A percentile compares a stretch with the other conserved stretches of the same genome.
These are phyloP conservation scores for Apodemus agrarius DNA, from an alignment of 2,797 vertebrate genomes.

Conservation along the genomic window DNA sequence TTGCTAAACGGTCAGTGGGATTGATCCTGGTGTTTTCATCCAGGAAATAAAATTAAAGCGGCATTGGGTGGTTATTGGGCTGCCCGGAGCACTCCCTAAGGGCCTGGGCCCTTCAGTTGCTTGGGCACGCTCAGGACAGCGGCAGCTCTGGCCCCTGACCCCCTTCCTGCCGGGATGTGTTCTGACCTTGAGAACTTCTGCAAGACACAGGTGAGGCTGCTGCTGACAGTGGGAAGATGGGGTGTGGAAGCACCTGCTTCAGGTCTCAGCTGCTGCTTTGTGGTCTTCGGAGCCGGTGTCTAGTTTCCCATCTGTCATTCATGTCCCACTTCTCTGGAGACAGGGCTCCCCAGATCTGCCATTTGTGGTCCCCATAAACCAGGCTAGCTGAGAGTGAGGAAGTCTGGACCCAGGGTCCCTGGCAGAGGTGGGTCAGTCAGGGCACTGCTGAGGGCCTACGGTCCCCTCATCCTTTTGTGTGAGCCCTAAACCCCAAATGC, in stretches of 20 bases:
- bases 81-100: neutral
- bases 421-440: accelerated
- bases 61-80: neutral
- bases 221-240: neutral
- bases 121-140: neutral
- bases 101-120: slow-evolving; percentile 11
- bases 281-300: neutral
- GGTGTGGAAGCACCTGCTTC: accelerated
- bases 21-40: slow-evolving; percentile 71
- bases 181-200: slow-evolving; percentile 58
- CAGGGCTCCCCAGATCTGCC: neutral
- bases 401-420: neutral
- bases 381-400: neutral
- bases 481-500: accelerated
- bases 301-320: too few relatives aligned
- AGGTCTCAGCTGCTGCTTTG: too few relatives aligned
- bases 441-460: neutral
- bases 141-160: slow-evolving; percentile 6
- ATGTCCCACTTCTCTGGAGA: too few relatives aligned
- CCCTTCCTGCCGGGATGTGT: accelerated
- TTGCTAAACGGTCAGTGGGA: slow-evolving; percentile 53
- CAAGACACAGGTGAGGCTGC: neutral
- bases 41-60: slow-evolving; percentile 71
- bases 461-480: accelerated
- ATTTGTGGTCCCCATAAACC: neutral